phyloP scores from a whole-genome alignment of 2,888 invertebrate species.

The Eupithecia tripunctaria region DNA sequence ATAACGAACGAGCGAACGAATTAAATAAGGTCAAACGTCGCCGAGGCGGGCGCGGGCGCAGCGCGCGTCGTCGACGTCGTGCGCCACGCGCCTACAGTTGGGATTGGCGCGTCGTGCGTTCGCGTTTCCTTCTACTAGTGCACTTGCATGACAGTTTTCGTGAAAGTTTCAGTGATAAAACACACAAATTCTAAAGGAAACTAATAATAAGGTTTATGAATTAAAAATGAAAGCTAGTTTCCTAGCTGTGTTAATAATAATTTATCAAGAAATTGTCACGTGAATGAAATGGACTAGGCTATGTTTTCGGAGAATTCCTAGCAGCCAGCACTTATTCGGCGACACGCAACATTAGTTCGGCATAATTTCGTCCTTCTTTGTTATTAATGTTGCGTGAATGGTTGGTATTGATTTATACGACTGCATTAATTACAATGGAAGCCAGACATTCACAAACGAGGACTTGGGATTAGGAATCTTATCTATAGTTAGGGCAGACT shows the following conservation, averaged over 20 bases:
- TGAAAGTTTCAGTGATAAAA: constrained; percentile 19
- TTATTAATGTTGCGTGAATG: constrained; percentile 41
- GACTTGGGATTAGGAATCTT: not conserved
- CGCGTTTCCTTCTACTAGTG: constrained; percentile 49
- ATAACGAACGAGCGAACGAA: constrained; percentile 83
- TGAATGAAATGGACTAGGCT: constrained; percentile 21
- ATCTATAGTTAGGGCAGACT: not conserved
- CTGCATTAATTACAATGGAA: constrained; percentile 29
- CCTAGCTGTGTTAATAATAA: not conserved
- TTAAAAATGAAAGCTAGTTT: not conserved
- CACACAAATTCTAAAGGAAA: not conserved
- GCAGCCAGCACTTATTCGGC: constrained; percentile 34
- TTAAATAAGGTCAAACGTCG: constrained; percentile 84
- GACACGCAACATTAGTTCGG: constrained; percentile 40
- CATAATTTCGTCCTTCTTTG: constrained; percentile 40
- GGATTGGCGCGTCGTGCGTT: constrained; percentile 56
- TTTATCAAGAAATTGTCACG: not conserved
- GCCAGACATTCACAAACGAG: constrained; percentile 18
- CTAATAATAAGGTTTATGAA: not conserved
- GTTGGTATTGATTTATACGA: constrained; percentile 37
- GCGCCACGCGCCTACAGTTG: constrained; percentile 62
- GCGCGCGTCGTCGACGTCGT: constrained; percentile 43
- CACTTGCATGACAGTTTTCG: constrained; percentile 38
- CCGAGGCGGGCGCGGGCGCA: constrained; percentile 56
- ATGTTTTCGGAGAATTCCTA: constrained; percentile 24